These are phyloP conservation scores for Columba guinea DNA, from an alignment of 2,797 vertebrate species.

Conservation along the genomic window DNA sequence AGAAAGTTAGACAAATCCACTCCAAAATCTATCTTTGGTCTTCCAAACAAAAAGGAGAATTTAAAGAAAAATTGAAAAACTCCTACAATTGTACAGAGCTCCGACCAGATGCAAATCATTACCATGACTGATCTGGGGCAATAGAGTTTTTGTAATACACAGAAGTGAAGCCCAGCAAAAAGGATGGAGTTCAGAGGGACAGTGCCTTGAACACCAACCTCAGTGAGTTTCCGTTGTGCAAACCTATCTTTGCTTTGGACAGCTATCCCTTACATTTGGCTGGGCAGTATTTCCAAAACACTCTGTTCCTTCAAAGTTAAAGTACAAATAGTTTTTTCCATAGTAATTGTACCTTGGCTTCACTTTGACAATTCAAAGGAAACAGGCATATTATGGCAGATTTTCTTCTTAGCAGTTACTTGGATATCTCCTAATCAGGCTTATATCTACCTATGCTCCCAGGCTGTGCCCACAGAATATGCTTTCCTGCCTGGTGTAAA, in stretches of 20 bases:
- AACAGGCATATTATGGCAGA: background rate
- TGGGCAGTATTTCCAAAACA: background rate
- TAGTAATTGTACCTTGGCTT: background rate
- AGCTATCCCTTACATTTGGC: background rate
- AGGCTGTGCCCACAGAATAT: background rate
- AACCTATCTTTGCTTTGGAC: background rate
- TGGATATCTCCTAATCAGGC: background rate
- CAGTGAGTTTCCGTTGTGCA: fast-evolving
- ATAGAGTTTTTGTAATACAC: background rate
- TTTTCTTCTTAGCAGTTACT: background rate
- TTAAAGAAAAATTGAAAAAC: background rate
- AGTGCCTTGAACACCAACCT: background rate
- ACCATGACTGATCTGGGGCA: background rate
- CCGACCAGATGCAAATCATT: background rate
- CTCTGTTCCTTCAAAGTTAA: background rate
- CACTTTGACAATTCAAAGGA: background rate
- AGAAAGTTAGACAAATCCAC: background rate
- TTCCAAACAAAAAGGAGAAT: background rate
- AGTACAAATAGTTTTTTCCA: background rate
- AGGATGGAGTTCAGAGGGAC: background rate
- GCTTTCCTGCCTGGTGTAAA: background rate
- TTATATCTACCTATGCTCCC: background rate
- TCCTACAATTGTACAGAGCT: background rate
- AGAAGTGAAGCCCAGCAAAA: background rate
- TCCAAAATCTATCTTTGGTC: background rate